Evolutionary conservation across 2,888 invertebrate species (phyloP), one percentile per base, ranked within the genome.

Genomic region (Glyphotaelius pellucidus): DNA sequence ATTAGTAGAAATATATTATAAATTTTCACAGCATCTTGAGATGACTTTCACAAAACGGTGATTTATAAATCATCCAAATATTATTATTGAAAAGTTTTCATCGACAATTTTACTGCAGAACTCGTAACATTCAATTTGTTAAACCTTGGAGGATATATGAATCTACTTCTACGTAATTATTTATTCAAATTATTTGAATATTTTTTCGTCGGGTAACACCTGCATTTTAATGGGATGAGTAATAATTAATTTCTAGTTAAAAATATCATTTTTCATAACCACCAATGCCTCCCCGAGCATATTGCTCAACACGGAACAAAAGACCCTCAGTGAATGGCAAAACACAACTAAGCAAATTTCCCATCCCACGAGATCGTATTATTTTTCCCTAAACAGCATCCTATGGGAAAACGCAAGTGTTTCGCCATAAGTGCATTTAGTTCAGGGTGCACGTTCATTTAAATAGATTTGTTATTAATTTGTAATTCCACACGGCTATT

Each of bases 401-500:
- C 67, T 31, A 87, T 87, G 87, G 87, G 87, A 87, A 87, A 32
- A 31, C 52, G 15, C 87, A 67, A 52, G 87, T 87, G 87, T 52
- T 87, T 2, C 31, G 19, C 35, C 85, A 30, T n/a, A 42, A 42
- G 67, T 32, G 19, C 30, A 19, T 87, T n/a, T 31, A 35, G 30
- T 52, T 30, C 31, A 3, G 31, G 32, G 52, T n/a, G 15, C 30
- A 19, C 52, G 52, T 86, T 89, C 83, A 85, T 90, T 90, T 32
- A 90, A 92, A 92, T 86, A 85, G 90, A 92, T 92, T 92, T 92
- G 92, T 92, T 92, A 92, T 93, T 91, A 90, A 92, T 93, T 90
- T 92, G 91, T 84, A 91, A 93, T 93, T 91, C 84, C 79, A 91
- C 31, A 90, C 90, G 91, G 91, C 89, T 90, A 92, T 93, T 90